Conservation (phyloP, 2,797 vertebrate genomes). For the Gambelia wislizenii region DNA sequence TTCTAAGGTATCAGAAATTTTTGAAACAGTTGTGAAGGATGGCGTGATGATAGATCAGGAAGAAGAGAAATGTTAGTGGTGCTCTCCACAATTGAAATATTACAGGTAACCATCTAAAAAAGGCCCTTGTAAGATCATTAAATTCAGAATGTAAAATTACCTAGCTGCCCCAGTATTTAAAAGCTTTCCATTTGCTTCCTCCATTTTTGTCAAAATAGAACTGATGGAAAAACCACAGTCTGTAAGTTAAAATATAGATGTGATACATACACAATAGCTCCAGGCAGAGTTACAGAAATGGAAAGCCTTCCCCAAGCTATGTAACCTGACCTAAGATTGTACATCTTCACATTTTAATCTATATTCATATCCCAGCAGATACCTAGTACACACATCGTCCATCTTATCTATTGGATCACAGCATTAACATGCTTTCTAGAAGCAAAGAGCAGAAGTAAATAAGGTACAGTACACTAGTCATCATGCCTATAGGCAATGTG, state of each 20-base stretch:
- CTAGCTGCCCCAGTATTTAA: neutral
- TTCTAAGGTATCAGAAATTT: neutral
- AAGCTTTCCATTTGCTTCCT: neutral
- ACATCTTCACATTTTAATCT: neutral
- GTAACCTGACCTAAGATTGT: neutral
- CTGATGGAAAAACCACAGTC: neutral
- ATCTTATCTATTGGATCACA: neutral
- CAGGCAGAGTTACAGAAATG: neutral
- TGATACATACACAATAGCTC: neutral
- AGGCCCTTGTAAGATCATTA: neutral
- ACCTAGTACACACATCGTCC: neutral
- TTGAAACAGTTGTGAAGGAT: neutral
- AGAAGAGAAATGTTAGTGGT: neutral
- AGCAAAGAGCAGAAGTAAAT: neutral
- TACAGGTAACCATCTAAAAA: neutral
- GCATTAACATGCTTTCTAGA: neutral
- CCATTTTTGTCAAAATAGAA: neutral
- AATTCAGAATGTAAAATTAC: neutral
- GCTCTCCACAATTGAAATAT: neutral
- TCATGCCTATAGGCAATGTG: neutral
- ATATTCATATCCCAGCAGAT: neutral
- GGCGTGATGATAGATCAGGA: neutral
- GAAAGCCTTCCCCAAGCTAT: neutral
- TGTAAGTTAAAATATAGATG: neutral
- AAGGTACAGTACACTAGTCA: neutral